Evolutionary conservation across 2,113 vertebrate species (phyloP).

Genomic region (Oreochromis tanganicae): DNA sequence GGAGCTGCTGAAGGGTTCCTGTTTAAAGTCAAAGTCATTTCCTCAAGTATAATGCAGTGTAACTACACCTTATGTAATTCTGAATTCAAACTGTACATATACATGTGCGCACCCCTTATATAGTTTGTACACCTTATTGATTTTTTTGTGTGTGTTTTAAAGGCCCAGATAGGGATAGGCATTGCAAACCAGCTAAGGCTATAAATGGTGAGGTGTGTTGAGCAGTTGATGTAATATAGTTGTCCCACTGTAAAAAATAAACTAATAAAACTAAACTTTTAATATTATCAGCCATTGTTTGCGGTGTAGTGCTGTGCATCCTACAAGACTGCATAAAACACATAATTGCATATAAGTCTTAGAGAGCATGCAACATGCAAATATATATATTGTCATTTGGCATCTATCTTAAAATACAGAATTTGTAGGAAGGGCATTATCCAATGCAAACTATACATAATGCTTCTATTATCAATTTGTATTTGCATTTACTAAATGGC

Average conservation of each 20-base stretch:
- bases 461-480: neutral
- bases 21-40: neutral
- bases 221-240: neutral
- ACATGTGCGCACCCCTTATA: neutral
- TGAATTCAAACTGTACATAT: neutral
- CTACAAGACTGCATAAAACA: neutral
- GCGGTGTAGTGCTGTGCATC: neutral
- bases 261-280: neutral
- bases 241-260: neutral
- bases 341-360: neutral
- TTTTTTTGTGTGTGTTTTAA: neutral
- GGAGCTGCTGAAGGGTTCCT: neutral
- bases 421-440: neutral
- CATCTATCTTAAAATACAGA: neutral
- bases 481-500: neutral
- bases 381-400: neutral
- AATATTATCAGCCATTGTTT: neutral
- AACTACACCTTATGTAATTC: neutral
- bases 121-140: neutral
- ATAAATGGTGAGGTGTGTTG: neutral
- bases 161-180: accelerated
- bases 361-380: neutral
- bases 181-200: neutral
- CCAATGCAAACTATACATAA: neutral
- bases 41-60: neutral